A percentile compares a stretch with the other conserved stretches of the same genome.
Conservation (phyloP, 1,140 invertebrate species). For the Hylaeus anthracinus region DNA sequence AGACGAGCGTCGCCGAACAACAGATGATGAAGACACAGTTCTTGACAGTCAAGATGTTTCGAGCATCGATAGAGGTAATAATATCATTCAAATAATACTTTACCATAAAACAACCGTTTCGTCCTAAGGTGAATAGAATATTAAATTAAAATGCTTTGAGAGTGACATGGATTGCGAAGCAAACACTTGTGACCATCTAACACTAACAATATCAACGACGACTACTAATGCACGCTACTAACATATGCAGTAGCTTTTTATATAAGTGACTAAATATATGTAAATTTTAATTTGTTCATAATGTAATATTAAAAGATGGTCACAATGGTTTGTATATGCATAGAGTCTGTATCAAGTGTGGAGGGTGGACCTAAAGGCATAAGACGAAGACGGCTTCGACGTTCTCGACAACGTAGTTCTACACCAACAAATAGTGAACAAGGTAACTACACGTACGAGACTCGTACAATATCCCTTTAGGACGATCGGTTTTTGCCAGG, state of each 20-base stretch:
- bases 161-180: constrained; percentile 68
- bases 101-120: constrained; percentile 46
- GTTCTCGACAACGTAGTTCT: constrained; percentile 75
- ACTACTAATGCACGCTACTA: constrained; percentile 66
- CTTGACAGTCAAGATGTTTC: constrained; percentile 88
- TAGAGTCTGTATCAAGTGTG: constrained; percentile 84
- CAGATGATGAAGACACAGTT: constrained; percentile 90
- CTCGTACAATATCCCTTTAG: constrained; percentile 46
- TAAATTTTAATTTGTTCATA: constrained; percentile 27
- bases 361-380: constrained; percentile 82
- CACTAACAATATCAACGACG: constrained; percentile 54
- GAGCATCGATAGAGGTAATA: constrained; percentile 88
- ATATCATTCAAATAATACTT: constrained; percentile 25
- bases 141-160: constrained; percentile 45
- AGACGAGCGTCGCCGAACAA: constrained; percentile 86
- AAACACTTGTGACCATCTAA: constrained; percentile 81
- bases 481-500: constrained; percentile 56
- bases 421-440: constrained; percentile 75
- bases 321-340: constrained; percentile 80
- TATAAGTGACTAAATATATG: constrained; percentile 30
- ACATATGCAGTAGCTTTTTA: constrained; percentile 53
- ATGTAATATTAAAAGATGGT: constrained; percentile 73
- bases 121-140: constrained; percentile 59
- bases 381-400: constrained; percentile 73
- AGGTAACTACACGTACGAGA: constrained; percentile 59